These are phyloP conservation scores for Agelaius phoeniceus DNA, from an alignment of 2,113 vertebrate species.

Conservation along the genomic window DNA sequence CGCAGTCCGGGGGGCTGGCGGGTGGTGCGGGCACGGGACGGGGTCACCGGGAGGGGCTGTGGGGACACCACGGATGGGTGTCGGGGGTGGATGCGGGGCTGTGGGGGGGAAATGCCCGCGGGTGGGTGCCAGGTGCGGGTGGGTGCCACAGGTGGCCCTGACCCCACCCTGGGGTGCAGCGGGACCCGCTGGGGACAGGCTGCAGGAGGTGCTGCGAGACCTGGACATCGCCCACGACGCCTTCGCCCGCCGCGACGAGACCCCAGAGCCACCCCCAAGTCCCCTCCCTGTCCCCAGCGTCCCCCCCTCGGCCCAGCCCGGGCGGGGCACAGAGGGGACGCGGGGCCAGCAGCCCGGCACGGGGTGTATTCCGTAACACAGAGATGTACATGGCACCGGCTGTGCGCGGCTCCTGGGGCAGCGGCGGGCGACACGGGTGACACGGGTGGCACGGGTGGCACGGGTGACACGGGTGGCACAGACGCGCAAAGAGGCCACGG, in stretches of 20 bases:
- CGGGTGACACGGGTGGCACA: too few relatives aligned
- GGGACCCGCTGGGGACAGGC: too few relatives aligned
- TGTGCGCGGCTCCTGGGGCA: not conserved
- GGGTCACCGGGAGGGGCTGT: not conserved
- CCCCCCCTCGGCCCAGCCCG: not conserved
- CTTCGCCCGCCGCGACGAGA: not conserved
- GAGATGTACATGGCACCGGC: constrained; percentile 33
- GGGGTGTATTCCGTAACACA: constrained; percentile 39
- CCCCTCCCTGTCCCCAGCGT: too few relatives aligned
- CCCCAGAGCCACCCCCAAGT: too few relatives aligned
- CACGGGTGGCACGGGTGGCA: too few relatives aligned
- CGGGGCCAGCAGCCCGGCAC: not conserved
- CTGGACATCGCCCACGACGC: not conserved
- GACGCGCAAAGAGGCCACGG: not conserved
- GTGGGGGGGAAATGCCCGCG: not conserved
- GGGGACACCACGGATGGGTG: not conserved
- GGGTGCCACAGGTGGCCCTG: not conserved
- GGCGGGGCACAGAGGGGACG: not conserved
- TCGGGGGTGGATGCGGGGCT: not conserved
- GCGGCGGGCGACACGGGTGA: not conserved
- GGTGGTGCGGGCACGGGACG: not conserved
- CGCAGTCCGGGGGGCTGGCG: too few relatives aligned
- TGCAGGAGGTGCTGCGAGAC: not conserved
- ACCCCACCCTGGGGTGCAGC: not conserved
- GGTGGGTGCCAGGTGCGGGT: not conserved